These are phyloP conservation scores for Apostichopus japonicus DNA, from an alignment of 35 echinoderm and acorn worm genomes.

Conservation along the genomic window DNA sequence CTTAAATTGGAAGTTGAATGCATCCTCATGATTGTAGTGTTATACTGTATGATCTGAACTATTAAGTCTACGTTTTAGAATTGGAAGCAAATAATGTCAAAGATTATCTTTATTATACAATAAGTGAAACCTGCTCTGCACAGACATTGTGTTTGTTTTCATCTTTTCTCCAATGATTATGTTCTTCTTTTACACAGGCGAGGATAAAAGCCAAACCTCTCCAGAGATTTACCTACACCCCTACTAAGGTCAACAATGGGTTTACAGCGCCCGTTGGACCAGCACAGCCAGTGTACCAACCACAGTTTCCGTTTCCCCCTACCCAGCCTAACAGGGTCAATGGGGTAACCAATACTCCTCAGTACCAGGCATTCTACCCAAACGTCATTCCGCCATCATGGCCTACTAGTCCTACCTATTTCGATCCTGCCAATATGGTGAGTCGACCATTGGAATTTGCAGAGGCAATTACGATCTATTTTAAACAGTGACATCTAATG, in stretches of 20 bases:
- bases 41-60: no score
- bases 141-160: no score
- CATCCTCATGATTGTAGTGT: no score
- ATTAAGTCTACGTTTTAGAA: no score
- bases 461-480: neutral
- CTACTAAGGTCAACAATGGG: constrained; percentile 75
- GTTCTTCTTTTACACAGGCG: constrained; percentile 64
- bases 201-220: constrained; percentile 99
- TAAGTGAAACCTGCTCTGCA: no score
- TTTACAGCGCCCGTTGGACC: constrained; percentile 63
- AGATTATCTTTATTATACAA: no score
- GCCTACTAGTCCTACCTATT: constrained; percentile 83
- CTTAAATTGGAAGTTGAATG: no score
- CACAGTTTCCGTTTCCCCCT: constrained; percentile 74
- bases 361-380: constrained; percentile 77
- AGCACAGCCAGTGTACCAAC: constrained; percentile 65
- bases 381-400: constrained; percentile 78
- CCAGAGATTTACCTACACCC: constrained; percentile 83
- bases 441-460: constrained; percentile 24
- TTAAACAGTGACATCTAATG: no score
- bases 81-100: no score
- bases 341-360: constrained; percentile 47
- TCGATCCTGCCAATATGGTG: constrained; percentile 83
- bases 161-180: no score
- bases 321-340: constrained; percentile 34